phyloP scores from a whole-genome alignment of 2,113 vertebrate genomes.

The Ochotona curzoniae region DNA sequence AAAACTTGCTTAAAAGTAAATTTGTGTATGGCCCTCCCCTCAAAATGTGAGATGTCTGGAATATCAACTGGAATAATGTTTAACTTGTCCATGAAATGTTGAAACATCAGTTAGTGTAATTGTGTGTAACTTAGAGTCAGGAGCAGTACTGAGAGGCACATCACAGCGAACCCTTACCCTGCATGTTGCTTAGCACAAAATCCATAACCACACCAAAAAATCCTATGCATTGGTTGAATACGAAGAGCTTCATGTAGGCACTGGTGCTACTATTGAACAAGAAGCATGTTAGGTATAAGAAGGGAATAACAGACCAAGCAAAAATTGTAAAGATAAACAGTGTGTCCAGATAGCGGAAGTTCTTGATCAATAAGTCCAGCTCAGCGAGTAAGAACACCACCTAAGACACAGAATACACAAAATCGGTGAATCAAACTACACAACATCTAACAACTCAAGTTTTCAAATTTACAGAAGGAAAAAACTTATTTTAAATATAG shows the following conservation, averaged over 20 bases:
- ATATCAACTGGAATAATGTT: no score
- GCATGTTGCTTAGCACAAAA: rapidly evolving
- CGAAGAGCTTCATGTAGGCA: constrained; percentile 93
- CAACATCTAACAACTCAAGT: not conserved
- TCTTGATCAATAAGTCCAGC: constrained; percentile 88
- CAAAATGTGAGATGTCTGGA: no score
- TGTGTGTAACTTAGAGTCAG: no score
- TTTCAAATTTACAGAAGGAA: not conserved
- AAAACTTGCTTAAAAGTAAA: no score
- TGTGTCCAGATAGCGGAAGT: constrained; percentile 90
- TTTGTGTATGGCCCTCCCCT: no score
- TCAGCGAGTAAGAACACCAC: constrained; percentile 91
- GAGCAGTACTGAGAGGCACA: no score
- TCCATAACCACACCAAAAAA: not conserved
- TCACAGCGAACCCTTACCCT: constrained; percentile 24
- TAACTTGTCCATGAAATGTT: no score
- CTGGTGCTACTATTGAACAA: constrained; percentile 91
- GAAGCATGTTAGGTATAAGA: constrained; percentile 97
- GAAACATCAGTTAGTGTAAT: no score
- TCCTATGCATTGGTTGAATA: constrained; percentile 94
- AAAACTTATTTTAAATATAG: not conserved
- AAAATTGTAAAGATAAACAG: constrained; percentile 93
- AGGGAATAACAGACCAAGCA: constrained; percentile 95
- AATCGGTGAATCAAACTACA: not conserved
- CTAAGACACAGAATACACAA: constrained; percentile 79